These are phyloP conservation scores for Calyptommatus sinebrachiatus DNA, from an alignment of 2,113 vertebrate genomes.

Conservation along the genomic window DNA sequence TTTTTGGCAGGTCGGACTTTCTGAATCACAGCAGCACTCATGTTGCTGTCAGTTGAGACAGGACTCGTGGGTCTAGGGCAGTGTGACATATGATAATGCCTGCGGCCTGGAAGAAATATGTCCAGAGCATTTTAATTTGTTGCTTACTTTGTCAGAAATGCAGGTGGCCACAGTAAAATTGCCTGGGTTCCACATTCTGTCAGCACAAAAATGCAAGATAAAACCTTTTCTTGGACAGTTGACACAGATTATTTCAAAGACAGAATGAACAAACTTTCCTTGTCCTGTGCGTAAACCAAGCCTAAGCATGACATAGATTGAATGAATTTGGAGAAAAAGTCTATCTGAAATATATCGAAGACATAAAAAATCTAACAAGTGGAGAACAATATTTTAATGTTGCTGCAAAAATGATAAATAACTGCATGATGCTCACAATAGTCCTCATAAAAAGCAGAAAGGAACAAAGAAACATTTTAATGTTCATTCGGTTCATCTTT, in stretches of 20 bases:
- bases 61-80: slow-evolving; percentile 91
- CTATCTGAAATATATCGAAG: too few species aligned
- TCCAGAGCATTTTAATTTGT: slow-evolving; percentile 8
- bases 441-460: too few species aligned
- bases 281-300: not conserved
- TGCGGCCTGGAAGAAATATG: slow-evolving; percentile 77
- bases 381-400: too few species aligned
- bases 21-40: slow-evolving; percentile 91
- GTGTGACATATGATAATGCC: slow-evolving; percentile 86
- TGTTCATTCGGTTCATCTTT: too few species aligned
- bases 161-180: slow-evolving; percentile 21
- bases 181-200: not conserved
- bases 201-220: not conserved
- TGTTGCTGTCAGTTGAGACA: slow-evolving; percentile 94
- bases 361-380: too few species aligned
- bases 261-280: not conserved
- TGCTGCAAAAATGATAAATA: too few species aligned
- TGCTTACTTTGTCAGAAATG: not conserved
- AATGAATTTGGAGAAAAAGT: too few species aligned
- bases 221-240: not conserved
- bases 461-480: too few species aligned
- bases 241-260: not conserved
- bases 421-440: too few species aligned
- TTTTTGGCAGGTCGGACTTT: slow-evolving; percentile 91
- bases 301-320: not conserved